Evolutionary conservation across 2,888 invertebrate species (phyloP), one percentile per base, ranked within the genome.

Genomic region (Halictus ligatus): DNA sequence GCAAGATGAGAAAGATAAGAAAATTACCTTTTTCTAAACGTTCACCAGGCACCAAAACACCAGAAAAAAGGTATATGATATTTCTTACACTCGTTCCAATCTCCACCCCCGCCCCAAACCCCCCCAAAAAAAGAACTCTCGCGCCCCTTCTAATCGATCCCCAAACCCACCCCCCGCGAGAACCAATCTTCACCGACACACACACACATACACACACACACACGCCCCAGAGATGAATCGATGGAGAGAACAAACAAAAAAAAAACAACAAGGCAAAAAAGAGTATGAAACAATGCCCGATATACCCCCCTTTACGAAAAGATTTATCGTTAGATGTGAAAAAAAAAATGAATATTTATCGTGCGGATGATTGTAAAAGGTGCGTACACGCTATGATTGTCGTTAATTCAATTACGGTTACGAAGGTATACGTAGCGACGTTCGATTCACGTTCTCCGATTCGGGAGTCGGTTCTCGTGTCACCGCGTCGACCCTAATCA

Each of bases 271-370:
- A 64, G 64, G 64, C 64, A 29, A 8, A 64, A 64, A 64, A 64
- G 64, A 64, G 64, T 29, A 64, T 64, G 80, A 80, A 40, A 78
- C 58, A 80, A 85, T 74, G 81, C 89, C 84, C 88, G 88, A 86
- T 80, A 83, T 80, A 29, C 71, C 13, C 43, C 71, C 69, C 40
- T 83, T 89, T 83, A 78, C 81, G 85, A 92, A 89, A 64, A 93
- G 93, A 94, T 94, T 95, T 94, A 95, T 94, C 94, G 94, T 95
- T 95, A 94, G 94, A 94, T 95, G 95, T 95, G 94, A 88, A 91
- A 69, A 88, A 88, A 54, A 58, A 58, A 94, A 94, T 93, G 94
- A 79, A 94, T 94, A 94, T 93, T 91, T 94, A 94, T 94, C 92
- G 93, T 93, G 93, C 92, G 94, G 92, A 93, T 92, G 93, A 94